These are phyloP conservation scores for Meandrina meandrites DNA, from an alignment of 92 coral and sea anemone species.

Conservation along the genomic window DNA sequence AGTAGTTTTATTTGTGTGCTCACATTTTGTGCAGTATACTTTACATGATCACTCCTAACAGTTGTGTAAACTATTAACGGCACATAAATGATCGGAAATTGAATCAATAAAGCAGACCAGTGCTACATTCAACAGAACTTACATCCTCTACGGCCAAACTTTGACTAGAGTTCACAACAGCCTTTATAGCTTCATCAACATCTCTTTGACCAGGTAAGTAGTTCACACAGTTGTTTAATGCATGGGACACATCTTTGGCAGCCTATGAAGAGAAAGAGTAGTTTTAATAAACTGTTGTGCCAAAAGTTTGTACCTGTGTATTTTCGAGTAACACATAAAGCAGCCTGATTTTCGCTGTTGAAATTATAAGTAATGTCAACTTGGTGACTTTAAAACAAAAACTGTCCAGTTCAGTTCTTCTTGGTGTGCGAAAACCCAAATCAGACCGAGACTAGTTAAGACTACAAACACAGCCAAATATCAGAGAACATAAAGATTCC, in stretches of 20 bases:
- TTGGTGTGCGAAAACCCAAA: too few species aligned
- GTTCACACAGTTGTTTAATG: constrained; percentile 96
- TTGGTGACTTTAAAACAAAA: too few species aligned
- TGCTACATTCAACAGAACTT: constrained; percentile 17
- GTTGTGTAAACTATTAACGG: neutral
- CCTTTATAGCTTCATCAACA: constrained; percentile 96
- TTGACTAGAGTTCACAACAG: constrained; percentile 86
- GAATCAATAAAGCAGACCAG: too few species aligned
- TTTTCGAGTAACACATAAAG: too few species aligned
- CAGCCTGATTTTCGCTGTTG: too few species aligned
- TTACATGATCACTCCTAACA: too few species aligned
- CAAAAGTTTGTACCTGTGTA: neutral
- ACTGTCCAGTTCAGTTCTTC: too few species aligned
- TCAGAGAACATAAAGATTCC: neutral
- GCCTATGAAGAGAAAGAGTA: constrained; percentile 58
- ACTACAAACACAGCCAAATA: neutral
- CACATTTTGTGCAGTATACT: too few species aligned
- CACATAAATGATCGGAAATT: neutral
- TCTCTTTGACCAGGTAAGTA: constrained; percentile 98
- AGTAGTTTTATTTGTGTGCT: too few species aligned
- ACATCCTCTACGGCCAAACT: constrained; percentile 87
- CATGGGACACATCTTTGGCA: constrained; percentile 91
- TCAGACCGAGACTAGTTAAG: too few species aligned
- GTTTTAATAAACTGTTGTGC: neutral
- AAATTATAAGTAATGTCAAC: too few species aligned